Base-by-base conservation (phyloP, 2,888 invertebrate genomes). In the Leptinotarsa rubiginosa region DNA sequence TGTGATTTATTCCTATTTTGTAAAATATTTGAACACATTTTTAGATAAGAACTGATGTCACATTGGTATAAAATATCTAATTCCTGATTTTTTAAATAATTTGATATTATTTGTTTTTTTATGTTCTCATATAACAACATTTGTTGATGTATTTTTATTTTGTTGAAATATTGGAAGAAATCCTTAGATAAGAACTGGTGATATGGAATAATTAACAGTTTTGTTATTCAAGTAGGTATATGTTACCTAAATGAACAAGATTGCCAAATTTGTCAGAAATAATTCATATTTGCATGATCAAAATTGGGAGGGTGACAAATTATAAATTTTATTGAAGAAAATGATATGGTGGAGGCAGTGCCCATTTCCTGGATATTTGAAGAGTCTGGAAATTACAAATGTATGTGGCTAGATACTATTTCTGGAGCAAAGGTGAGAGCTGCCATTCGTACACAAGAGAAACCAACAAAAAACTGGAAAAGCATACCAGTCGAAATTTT, bases 391-490 rank as follows among this genome's bases (percentile, higher is more conserved):
- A 15, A 18, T 25, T 59, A 18, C 59, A 49, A 49, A 49, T 49
- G 15, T 49, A 22, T 20, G 20, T 64, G 64, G 64, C 50, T 22
- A 52, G 52, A 68, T 52, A 68, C 67, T 68, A 68, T 49, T 68
- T 68, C 67, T 68, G 64, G 50, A 25, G 25, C 64, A 64, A 70
- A 70, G 64, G 70, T 70, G 70, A 64, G 70, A 70, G 64, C 70
- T 64, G 49, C 62, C 50, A 64, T 64, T 69, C 50, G 70, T 31
- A 31, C 49, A 64, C 59, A 64, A 70, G 64, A 20, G 18, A 68
- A 54, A 68, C 54, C 68, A 68, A n/a, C 31, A 5, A 18, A 31
- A 41, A 68, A 52, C 64, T 70, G 70, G 64, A 64, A 70, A 70
- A 70, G 50, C 70, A 1, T 50, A 65, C 70, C 64, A 65, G 25